Percentiles rank a stretch among this genome's conserved stretches.
These are phyloP conservation scores for Cantharis nigra DNA, from an alignment of 2,888 invertebrate genomes.

Conservation along the genomic window DNA sequence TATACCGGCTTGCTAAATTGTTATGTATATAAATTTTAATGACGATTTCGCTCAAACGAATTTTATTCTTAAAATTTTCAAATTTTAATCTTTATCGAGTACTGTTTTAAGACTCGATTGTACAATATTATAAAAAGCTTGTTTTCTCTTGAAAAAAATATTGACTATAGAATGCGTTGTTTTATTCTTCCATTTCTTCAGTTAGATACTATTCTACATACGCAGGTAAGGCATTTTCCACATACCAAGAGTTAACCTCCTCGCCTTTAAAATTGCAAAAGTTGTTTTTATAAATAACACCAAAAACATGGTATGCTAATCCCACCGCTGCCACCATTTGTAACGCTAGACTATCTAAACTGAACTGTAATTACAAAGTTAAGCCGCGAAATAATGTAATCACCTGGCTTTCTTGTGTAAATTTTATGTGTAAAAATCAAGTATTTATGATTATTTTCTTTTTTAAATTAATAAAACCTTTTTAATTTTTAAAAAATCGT, in stretches of 20 bases:
- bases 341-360: too few relatives aligned
- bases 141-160: conserved; percentile 47
- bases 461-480: too few relatives aligned
- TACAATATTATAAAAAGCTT: conserved; percentile 48
- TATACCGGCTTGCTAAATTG: conserved; percentile 25
- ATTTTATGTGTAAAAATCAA: too few relatives aligned
- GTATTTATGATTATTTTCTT: too few relatives aligned
- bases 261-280: background rate
- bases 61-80: conserved; percentile 33
- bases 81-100: conserved; percentile 40
- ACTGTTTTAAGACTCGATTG: conserved; percentile 41
- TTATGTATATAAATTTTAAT: conserved; percentile 34
- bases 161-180: conserved; percentile 31
- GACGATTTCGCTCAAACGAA: conserved; percentile 35
- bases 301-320: too few relatives aligned
- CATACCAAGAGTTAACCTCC: background rate
- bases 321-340: too few relatives aligned
- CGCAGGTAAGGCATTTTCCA: background rate
- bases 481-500: too few relatives aligned
- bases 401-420: too few relatives aligned
- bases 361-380: too few relatives aligned
- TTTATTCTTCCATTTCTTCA: conserved; percentile 7
- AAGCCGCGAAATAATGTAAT: too few relatives aligned
- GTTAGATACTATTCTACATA: background rate
- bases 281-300: too few relatives aligned